Conservation (phyloP, 1,140 invertebrate species). For the Drosophila navojoa region DNA sequence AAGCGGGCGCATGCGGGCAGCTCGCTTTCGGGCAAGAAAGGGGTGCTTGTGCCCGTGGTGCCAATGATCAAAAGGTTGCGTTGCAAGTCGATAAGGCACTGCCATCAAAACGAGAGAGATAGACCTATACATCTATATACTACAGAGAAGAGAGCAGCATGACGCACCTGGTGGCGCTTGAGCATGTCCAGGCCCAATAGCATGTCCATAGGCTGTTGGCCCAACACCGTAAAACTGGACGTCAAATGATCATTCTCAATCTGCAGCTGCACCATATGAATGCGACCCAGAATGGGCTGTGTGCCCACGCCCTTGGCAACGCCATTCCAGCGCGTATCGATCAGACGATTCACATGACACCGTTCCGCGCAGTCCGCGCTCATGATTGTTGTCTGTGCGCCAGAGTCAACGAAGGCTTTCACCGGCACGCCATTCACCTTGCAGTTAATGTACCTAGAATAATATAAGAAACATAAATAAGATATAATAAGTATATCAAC, state of each 20-base stretch:
- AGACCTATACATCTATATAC: neutral
- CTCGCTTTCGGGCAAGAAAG: conserved; percentile 94
- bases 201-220: conserved; percentile 99
- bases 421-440: conserved; percentile 97
- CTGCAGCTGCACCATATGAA: conserved; percentile 98
- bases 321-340: conserved; percentile 96
- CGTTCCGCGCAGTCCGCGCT: conserved; percentile 95
- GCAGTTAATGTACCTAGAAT: conserved; percentile 91
- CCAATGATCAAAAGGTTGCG: conserved; percentile 95
- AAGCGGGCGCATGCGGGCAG: conserved; percentile 87
- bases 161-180: conserved; percentile 93
- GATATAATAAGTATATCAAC: too few species aligned
- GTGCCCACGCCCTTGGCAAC: conserved; percentile 98
- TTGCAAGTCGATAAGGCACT: conserved; percentile 97
- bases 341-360: conserved; percentile 97
- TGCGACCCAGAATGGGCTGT: conserved; percentile 97
- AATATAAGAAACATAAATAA: neutral
- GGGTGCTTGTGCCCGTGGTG: conserved; percentile 96
- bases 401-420: conserved; percentile 99
- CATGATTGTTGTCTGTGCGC: conserved; percentile 97
- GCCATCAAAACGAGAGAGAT: conserved; percentile 12
- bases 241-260: conserved; percentile 97
- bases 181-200: conserved; percentile 98
- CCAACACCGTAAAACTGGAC: conserved; percentile 98
- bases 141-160: neutral